Conservation (phyloP, 2,113 vertebrate species). For the Podiceps cristatus region DNA sequence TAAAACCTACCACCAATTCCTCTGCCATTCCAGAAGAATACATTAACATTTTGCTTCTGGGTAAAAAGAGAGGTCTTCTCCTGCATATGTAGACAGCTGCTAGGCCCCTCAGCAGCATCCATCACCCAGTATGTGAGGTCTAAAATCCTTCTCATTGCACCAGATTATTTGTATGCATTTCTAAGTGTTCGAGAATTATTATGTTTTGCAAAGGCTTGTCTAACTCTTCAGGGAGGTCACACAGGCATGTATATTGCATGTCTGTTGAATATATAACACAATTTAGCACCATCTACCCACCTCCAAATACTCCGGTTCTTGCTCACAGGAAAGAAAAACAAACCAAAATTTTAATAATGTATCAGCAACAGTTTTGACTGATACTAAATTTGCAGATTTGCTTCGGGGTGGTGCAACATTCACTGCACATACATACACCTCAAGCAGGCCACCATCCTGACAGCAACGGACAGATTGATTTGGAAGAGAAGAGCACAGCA, state of each 20-base stretch:
- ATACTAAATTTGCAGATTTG: not conserved
- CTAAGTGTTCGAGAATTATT: not conserved
- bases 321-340: not conserved
- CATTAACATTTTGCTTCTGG: not conserved
- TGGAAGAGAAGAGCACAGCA: not conserved
- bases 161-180: slow-evolving; percentile 18
- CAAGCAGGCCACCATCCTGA: not conserved
- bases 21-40: not conserved
- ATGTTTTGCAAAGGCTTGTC: slow-evolving; percentile 18
- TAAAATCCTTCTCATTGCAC: not conserved
- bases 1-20: not conserved
- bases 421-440: not conserved
- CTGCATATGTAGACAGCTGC: not conserved
- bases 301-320: not conserved
- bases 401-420: not conserved
- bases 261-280: not conserved
- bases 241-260: not conserved
- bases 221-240: slow-evolving; percentile 38
- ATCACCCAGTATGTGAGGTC: not conserved
- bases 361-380: not conserved
- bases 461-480: not conserved
- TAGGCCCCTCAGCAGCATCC: not conserved
- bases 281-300: not conserved
- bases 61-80: not conserved
- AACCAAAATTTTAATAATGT: not conserved